Conservation (phyloP, 2,888 invertebrate genomes). For the Luffia ferchaultella region DNA sequence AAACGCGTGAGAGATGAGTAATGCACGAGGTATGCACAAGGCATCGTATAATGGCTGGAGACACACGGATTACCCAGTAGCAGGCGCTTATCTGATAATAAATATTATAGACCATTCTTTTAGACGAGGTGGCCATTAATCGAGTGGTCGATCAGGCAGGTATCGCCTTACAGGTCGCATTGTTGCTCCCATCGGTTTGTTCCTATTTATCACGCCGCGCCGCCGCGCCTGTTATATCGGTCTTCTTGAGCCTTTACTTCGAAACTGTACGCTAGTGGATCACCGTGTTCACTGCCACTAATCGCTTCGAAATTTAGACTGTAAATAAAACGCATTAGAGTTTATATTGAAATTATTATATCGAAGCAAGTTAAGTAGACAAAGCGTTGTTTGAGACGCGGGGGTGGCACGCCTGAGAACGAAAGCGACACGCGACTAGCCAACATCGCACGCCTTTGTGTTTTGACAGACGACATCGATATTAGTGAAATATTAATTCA, state of each 20-base stretch:
- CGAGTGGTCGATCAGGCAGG: conserved; percentile 55
- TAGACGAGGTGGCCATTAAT: conserved; percentile 63
- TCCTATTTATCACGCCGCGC: conserved; percentile 62
- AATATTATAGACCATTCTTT: conserved; percentile 65
- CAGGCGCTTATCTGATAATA: conserved; percentile 61
- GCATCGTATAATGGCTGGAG: conserved; percentile 48
- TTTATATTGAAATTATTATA: background rate
- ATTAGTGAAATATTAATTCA: conserved; percentile 45
- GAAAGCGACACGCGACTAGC: no score
- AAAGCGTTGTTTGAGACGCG: background rate
- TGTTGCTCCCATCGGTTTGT: conserved; percentile 55
- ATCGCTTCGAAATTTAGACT: no score
- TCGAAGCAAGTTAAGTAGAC: background rate
- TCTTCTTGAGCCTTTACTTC: no score
- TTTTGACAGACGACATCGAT: conserved; percentile 44
- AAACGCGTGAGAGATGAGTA: conserved; percentile 50
- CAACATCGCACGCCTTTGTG: conserved; percentile 43
- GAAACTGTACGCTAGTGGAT: no score
- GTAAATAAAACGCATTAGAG: background rate
- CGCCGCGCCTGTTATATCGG: no score
- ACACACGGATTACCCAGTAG: conserved; percentile 63
- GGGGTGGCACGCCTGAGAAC: no score
- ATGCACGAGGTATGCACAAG: conserved; percentile 49
- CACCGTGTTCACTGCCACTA: no score
- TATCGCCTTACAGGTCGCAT: conserved; percentile 60